Percentiles rank a stretch among this genome's conserved stretches.
phyloP scores from a whole-genome alignment of 2,113 vertebrate genomes.

The Mastomys natalensis region DNA sequence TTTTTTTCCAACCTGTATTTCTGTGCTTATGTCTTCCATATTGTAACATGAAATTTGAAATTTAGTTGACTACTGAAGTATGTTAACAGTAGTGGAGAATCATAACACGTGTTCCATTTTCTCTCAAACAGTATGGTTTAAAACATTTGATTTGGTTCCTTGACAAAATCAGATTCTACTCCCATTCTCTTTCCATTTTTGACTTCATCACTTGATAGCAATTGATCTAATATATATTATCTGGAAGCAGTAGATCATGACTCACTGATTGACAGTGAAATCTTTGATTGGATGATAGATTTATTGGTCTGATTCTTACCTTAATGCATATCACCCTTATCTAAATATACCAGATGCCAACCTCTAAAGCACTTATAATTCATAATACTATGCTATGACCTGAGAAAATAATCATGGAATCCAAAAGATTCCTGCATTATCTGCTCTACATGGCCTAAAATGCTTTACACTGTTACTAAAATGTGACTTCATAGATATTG shows the following conservation, averaged over 20 bases:
- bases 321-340: constrained; percentile 59
- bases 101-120: not conserved
- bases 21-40: not conserved
- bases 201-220: not conserved
- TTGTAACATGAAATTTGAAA: not conserved
- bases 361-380: not conserved
- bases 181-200: not conserved
- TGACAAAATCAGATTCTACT: not conserved
- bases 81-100: not conserved
- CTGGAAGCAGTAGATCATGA: not conserved
- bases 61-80: not conserved
- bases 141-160: not conserved
- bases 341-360: not conserved
- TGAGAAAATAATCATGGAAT: constrained; percentile 47
- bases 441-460: constrained; percentile 44
- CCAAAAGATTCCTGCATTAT: constrained; percentile 44
- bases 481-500: not conserved
- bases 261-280: constrained; percentile 32
- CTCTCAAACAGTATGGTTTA: not conserved
- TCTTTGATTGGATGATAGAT: constrained; percentile 33
- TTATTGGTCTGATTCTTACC: constrained; percentile 52
- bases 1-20: no score
- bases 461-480: constrained; percentile 25
- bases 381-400: constrained; percentile 11
- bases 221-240: not conserved